Base-by-base conservation (phyloP, 2,797 vertebrate genomes). In the Meda fulgida region DNA sequence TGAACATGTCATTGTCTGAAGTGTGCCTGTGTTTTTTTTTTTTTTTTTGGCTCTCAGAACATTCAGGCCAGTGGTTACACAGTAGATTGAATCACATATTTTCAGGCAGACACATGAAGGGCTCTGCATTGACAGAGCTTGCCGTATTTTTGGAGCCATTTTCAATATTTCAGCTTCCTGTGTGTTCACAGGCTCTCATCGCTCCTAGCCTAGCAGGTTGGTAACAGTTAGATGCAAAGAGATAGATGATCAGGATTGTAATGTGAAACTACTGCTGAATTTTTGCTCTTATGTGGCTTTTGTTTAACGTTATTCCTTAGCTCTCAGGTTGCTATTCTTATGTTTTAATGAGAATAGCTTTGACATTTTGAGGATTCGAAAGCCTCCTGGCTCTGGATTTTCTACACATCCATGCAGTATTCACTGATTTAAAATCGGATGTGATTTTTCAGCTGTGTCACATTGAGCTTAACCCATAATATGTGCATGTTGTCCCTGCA, bases 1-100 rank as follows among this genome's bases (percentile, higher is more conserved):
- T 66, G 43, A 65, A 65, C 29, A 51, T 75, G 81, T 63, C 26
- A 65, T 75, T 66, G 58, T 75, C 71, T 66, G 40, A 83, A 75
- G 81, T 80, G 65, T 38, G 65, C 16, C 78, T 46, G 58, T 60
- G 36, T 58, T 63, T 63, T 46, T 43, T 3, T 13, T 48, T 43
- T 29, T 13, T 5, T 58, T 51, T 65, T 29, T 9, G 48, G 40
- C 43, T 51, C 31, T 83, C 26, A 18, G 40, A 51, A 36, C 29
- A 48, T 83, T 75, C 21, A 75, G 40, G 26, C 69, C 63, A 69
- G 4, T 80, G 65, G 29, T 36, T 80, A 36, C 31, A 69, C 31
- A 36, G 29, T 80, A 69, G 29, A 80, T 18, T 53, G 21, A 69
- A 38, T 67, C 29, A 60, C 23, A 78, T 60, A 0, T 60, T 78